Conservation (phyloP, 2,113 vertebrate species). For the Lycaon pictus region DNA sequence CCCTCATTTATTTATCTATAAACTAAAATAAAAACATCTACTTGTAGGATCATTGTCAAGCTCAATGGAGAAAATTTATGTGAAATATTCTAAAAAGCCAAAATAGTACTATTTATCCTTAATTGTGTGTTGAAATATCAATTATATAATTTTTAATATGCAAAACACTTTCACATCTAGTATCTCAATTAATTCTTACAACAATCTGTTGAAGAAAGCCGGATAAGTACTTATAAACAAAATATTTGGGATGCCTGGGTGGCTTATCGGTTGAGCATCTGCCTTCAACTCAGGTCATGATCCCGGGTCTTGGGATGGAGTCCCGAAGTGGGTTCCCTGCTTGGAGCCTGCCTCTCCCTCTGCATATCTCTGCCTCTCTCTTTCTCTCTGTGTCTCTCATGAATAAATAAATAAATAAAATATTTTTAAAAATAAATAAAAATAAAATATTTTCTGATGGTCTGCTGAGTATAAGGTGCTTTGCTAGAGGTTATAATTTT, state of each 20-base stretch:
- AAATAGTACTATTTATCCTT: background rate
- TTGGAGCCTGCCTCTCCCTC: too few relatives aligned
- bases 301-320: too few relatives aligned
- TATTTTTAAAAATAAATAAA: too few relatives aligned
- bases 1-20: background rate
- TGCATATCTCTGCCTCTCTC: too few relatives aligned
- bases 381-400: too few relatives aligned
- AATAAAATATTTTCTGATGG: background rate
- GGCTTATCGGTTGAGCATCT: too few relatives aligned
- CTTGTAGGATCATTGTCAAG: background rate
- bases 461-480: background rate
- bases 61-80: background rate
- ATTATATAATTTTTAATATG: background rate
- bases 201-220: background rate
- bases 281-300: too few relatives aligned
- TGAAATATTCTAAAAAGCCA: background rate
- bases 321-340: too few relatives aligned
- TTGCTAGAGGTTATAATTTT: background rate
- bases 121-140: conserved; percentile 4
- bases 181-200: background rate
- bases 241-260: too few relatives aligned
- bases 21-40: conserved; percentile 42
- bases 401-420: too few relatives aligned
- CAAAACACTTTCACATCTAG: background rate
- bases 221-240: background rate